Evolutionary conservation across 1,140 invertebrate genomes (phyloP), one percentile per base, ranked within the genome.

Genomic region (Liolophura sinensis): DNA sequence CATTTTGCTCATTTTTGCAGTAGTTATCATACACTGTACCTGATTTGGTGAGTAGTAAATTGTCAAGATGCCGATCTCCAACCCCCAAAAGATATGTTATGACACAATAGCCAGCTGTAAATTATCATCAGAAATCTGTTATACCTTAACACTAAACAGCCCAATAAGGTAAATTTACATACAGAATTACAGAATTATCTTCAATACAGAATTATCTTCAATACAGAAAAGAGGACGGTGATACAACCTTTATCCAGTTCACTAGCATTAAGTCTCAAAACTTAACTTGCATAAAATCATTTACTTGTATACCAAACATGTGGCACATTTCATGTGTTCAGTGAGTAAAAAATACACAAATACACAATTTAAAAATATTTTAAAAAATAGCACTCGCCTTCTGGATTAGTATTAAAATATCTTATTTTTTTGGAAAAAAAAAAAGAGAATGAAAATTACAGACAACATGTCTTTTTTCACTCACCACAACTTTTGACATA

Each of bases 61-160:
- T 99, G 84, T 99, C 97, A 62, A 99, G 88, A 88, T 99, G 97
- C 27, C 98, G 88, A 85, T 99, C 98, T 6, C 98, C 97, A 20
- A 99, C 96, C 14, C 97, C 97, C 47, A 99, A 85, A 50, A 99
- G 84, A 82, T 99, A 99, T 0, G 97, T 99, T 48, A 99, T 97
- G 16, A 99, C 94, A 85, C 96, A 99, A 82, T 99, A 99, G 0
- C 98, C 97, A 70, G 97, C 91, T 90, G 74, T 64, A 87, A 86
- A 50, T 22, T 60, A 67, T 49, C 51, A 64, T 15, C 16, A 67
- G 27, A 54, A 20, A 51, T 62, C 15, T 9, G 40, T 46, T 16
- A 15, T 31, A 25, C 12, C 18, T 48, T 52, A 20, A 59, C 57
- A 46, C 20, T 40, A 40, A 40, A 9, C 31, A 40, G 31, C 31